These are phyloP conservation scores for Isichthys henryi DNA, from an alignment of 2,113 vertebrate species.

Conservation along the genomic window DNA sequence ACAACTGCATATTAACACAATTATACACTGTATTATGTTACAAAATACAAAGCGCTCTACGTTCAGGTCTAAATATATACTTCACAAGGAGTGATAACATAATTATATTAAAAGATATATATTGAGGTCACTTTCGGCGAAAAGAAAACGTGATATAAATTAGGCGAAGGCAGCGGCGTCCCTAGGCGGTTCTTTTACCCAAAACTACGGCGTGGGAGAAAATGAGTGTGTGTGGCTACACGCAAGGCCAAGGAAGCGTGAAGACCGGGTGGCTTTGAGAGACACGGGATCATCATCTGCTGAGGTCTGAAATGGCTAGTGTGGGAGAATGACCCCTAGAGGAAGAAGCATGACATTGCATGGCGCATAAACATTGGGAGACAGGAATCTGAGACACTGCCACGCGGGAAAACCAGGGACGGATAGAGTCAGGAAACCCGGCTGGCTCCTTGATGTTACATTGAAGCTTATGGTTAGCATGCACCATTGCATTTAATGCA, in stretches of 20 bases:
- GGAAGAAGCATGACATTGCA: background rate
- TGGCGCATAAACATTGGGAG: background rate
- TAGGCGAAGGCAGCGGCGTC: background rate
- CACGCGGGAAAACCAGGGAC: background rate
- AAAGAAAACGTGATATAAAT: background rate
- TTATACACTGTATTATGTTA: background rate
- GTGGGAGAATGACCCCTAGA: background rate
- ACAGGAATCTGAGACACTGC: background rate
- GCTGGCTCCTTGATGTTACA: background rate
- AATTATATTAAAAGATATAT: background rate
- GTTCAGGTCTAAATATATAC: background rate
- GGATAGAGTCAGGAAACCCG: background rate
- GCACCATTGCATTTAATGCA: background rate
- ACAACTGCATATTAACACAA: conserved; percentile 1
- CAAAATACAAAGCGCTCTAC: background rate
- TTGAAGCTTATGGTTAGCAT: background rate
- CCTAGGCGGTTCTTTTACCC: background rate
- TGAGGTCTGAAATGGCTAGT: background rate
- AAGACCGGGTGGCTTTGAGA: background rate
- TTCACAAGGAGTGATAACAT: background rate
- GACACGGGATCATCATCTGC: background rate
- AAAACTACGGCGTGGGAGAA: background rate
- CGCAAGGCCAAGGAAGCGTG: background rate
- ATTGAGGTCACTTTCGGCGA: background rate
- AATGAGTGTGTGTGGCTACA: background rate